Evolutionary conservation across 2,888 invertebrate genomes (phyloP), one percentile per base, ranked within the genome.

Genomic region (Watsonalla cultraria): DNA sequence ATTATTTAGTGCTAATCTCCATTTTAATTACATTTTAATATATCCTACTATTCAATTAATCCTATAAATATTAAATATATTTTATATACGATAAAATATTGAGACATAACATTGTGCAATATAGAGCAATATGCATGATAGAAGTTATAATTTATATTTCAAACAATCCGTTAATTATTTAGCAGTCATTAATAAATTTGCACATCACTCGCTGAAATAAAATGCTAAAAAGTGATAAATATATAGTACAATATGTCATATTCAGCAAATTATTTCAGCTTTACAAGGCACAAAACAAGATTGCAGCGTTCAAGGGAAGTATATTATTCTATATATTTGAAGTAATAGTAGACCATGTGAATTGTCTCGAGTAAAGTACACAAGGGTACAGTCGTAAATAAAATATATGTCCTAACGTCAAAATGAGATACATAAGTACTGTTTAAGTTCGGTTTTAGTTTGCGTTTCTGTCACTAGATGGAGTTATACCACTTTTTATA

Each of bases 61-160:
- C 68, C 70, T 80, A 79, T 66, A 70, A 49, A 75, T 78, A 80
- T 74, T 67, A 70, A 78, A 78, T 79, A 79, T 76, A 61, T 59
- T 64, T 70, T 72, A 76, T 82, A 78, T 74, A 75, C 70, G 68
- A 89, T 90, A 90, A 89, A 90, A 89, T 90, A 89, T 90, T 80
- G 83, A 90, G 84, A 82, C 72, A 83, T 90, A 90, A 90, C 90
- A 89, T 86, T 86, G 89, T 90, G 89, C 89, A 86, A 82, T 86
- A 86, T 79, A 83, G 66, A 71, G 74, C 76, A 77, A 76, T 82
- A 84, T 83, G 82, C 81, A 82, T 81, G 74, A 84, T 86, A 86
- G 74, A 84, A 74, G 76, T 80, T 82, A 76, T 74, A 61, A 58
- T 70, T 64, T 65, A 74, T 69, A 80, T 75, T 79, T 80, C 65